Conservation (phyloP, 2,797 vertebrate genomes). For the Carduelis carduelis region DNA sequence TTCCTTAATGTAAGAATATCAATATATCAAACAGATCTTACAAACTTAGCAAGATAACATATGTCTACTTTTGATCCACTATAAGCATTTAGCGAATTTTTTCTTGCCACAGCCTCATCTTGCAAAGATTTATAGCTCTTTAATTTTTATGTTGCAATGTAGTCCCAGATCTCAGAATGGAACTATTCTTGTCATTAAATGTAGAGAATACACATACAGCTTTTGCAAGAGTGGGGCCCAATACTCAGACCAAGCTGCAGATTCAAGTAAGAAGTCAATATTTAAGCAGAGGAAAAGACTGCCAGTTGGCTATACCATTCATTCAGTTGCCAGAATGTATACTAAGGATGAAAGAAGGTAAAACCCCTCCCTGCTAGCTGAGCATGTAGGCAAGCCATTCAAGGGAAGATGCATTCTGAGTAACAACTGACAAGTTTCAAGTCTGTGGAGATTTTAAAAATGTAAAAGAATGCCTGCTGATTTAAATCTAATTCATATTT, state of each 20-base stretch:
- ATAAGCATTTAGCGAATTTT: not conserved
- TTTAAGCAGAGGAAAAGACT: not conserved
- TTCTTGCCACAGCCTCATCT: not conserved
- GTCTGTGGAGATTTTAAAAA: not conserved
- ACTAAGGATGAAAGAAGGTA: not conserved
- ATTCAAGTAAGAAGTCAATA: not conserved
- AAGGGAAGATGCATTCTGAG: not conserved
- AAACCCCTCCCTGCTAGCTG: not conserved
- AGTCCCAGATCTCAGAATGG: not conserved
- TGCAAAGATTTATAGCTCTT: not conserved
- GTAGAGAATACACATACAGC: not conserved
- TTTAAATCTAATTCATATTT: conserved; percentile 13
- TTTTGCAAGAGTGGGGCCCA: not conserved
- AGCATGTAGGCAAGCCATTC: not conserved
- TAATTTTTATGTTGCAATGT: not conserved
- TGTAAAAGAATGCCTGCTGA: not conserved
- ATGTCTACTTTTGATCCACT: not conserved
- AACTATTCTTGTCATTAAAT: not conserved
- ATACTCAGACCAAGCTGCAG: not conserved
- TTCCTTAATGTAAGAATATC: not conserved
- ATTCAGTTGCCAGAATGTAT: not conserved
- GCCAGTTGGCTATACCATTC: not conserved
- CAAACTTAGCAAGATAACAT: not conserved
- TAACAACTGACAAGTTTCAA: not conserved
- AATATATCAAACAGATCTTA: not conserved